phyloP scores from a whole-genome alignment of 2,797 vertebrate species.

The Enteromius radiatus region DNA sequence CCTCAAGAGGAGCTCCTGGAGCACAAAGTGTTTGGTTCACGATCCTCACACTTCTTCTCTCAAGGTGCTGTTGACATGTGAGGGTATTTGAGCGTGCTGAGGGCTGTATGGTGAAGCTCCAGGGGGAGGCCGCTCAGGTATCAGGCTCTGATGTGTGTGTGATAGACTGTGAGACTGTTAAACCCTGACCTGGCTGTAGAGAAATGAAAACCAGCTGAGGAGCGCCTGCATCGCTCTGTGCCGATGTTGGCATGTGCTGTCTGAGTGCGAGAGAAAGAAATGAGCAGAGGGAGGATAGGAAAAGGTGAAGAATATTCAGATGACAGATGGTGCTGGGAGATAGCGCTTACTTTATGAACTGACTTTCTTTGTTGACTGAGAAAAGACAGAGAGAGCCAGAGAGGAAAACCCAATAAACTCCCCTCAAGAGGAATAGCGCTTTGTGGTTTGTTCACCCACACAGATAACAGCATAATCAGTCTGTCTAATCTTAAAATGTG shows the following conservation, averaged over 20 bases:
- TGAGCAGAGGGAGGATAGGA: constrained; percentile 31
- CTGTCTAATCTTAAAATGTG: constrained; percentile 18
- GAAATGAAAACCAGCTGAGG: constrained; percentile 74
- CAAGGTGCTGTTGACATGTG: constrained; percentile 44
- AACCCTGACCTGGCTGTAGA: constrained; percentile 68
- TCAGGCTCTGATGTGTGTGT: constrained; percentile 30
- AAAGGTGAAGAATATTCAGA: constrained; percentile 20
- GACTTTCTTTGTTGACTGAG: constrained; percentile 32
- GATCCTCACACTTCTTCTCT: constrained; percentile 25
- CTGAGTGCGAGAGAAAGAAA: constrained; percentile 47
- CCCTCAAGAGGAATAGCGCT: not conserved
- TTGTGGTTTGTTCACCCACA: not conserved
- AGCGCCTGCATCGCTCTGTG: constrained; percentile 30
- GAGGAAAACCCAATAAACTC: constrained; percentile 14
- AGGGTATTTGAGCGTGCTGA: constrained; percentile 15
- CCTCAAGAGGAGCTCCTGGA: constrained; percentile 42
- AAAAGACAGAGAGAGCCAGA: constrained; percentile 15
- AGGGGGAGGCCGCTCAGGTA: constrained; percentile 22
- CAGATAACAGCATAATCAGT: constrained; percentile 10
- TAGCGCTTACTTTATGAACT: constrained; percentile 49
- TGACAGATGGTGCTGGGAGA: constrained; percentile 24
- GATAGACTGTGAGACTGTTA: constrained; percentile 49
- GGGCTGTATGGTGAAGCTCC: constrained; percentile 26
- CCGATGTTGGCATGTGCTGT: not conserved
- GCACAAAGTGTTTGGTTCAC: constrained; percentile 34